Conservation (phyloP, 2,797 vertebrate genomes). For the Tenualosa ilisha region DNA sequence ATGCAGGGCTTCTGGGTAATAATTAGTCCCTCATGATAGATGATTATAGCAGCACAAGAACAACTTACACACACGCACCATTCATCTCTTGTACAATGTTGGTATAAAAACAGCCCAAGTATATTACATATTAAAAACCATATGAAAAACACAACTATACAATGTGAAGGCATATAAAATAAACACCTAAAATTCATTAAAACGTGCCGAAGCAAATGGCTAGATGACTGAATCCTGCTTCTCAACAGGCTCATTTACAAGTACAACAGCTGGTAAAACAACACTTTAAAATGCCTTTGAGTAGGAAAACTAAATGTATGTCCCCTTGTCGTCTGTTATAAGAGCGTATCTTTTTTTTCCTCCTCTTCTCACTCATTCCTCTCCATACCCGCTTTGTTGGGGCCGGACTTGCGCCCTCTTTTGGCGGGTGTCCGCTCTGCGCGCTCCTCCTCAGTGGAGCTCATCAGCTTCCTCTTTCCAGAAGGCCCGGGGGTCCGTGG, state of each 20-base stretch:
- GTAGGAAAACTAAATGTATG: not conserved
- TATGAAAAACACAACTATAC: not conserved
- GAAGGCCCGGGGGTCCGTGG: slow-evolving; percentile 72
- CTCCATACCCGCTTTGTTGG: slow-evolving; percentile 78
- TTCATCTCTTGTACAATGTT: not conserved
- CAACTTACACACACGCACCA: not conserved
- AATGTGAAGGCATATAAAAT: not conserved
- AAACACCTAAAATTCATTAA: not conserved
- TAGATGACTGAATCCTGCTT: not conserved
- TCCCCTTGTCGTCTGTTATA: not conserved
- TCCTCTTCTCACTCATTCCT: not conserved
- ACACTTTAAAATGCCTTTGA: not conserved
- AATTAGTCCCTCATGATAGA: not conserved
- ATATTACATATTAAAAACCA: not conserved
- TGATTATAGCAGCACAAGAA: not conserved
- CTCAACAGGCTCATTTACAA: not conserved
- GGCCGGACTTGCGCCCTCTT: slow-evolving; percentile 82
- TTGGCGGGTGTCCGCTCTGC: slow-evolving; percentile 78
- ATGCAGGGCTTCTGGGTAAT: not conserved
- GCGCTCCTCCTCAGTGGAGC: slow-evolving; percentile 70
- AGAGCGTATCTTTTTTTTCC: too few relatives aligned
- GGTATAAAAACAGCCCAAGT: not conserved
- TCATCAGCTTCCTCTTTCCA: slow-evolving; percentile 86
- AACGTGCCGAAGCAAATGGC: not conserved
- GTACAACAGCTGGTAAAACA: not conserved